Percentiles rank a stretch among this genome's conserved stretches.
phyloP scores from a whole-genome alignment of 1,140 invertebrate genomes.

The Dendroctonus ponderosae region DNA sequence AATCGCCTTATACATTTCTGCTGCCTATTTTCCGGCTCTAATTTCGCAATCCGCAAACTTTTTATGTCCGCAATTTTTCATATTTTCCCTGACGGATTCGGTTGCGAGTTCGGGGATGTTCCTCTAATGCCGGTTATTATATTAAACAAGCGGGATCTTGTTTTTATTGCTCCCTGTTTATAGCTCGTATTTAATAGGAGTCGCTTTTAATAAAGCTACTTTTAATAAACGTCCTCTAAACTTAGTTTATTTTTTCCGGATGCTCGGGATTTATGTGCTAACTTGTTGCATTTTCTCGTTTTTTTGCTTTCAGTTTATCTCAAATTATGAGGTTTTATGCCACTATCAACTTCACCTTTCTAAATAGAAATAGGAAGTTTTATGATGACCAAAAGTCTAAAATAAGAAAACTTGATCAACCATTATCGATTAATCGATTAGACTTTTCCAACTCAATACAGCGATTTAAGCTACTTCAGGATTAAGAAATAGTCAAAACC shows the following conservation, averaged over 20 bases:
- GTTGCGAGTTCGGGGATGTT: constrained; percentile 9
- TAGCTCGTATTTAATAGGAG: constrained; percentile 10
- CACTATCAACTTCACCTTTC: too few species aligned
- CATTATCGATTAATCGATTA: too few species aligned
- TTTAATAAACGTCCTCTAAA: background rate
- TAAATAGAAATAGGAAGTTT: too few species aligned
- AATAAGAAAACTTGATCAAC: too few species aligned
- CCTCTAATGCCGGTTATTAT: constrained; percentile 21
- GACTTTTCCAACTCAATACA: too few species aligned
- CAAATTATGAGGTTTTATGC: too few species aligned
- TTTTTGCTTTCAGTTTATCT: too few species aligned
- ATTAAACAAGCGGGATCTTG: constrained; percentile 19
- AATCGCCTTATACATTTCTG: constrained; percentile 36
- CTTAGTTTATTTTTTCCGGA: background rate
- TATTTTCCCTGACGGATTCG: constrained; percentile 26
- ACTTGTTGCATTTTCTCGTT: too few species aligned
- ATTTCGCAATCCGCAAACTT: constrained; percentile 36
- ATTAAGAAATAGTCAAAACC: too few species aligned
- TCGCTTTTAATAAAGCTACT: constrained; percentile 5
- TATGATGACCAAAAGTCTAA: too few species aligned
- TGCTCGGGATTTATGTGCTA: background rate
- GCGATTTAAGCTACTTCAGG: too few species aligned
- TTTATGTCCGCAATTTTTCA: constrained; percentile 34
- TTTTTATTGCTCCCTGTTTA: constrained; percentile 11
- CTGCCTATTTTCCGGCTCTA: constrained; percentile 35